Evolutionary conservation across 2,113 vertebrate species (phyloP), one percentile per base, ranked within the genome.

Genomic region (Lagopus leucura): DNA sequence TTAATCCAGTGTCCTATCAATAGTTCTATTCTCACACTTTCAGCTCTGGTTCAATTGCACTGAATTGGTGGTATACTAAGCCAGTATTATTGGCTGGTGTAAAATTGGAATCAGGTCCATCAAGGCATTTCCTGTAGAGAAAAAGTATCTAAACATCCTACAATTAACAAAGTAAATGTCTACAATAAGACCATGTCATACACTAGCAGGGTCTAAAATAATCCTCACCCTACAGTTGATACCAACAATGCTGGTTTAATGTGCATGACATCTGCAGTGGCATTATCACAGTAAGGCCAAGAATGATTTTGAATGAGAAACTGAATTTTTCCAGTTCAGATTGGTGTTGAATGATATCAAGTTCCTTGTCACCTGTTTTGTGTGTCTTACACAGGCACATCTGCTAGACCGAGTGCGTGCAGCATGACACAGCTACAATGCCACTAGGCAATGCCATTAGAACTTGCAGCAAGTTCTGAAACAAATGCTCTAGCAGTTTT

Each of bases 201-300:
- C 9, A 4, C 34, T 18, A 43, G n/a, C 8, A 57, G 24, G 30
- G 10, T 12, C 8, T 28, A 71, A 28, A 43, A 66, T 54, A 28
- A 27, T 54, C 52, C 52, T 54, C 18, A 83, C 64, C 7, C 3
- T 1, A 16, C 9, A 42, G 8, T 2, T 60, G n/a, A 72, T 19
- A 27, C 58, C 64, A 87, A 50, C 2, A 28, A 22, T 43, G 38
- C 2, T 73, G 14, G 38, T 60, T 67, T 28, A 75, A 69, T 9
- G 4, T 45, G 27, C 5, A 14, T 36, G 55, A 60, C 5, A 2
- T 34, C 13, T 1, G 0, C 36, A 15, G 54, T 13, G 9, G 74
- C 11, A 73, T 61, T 55, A 65, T 24, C 27, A 45, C 5, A 66
- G 54, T 15, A 58, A 75, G 21, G n/a, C 30, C 42, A 25, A 13